phyloP scores from a whole-genome alignment of 2,113 vertebrate species.

The Ochotona princeps region DNA sequence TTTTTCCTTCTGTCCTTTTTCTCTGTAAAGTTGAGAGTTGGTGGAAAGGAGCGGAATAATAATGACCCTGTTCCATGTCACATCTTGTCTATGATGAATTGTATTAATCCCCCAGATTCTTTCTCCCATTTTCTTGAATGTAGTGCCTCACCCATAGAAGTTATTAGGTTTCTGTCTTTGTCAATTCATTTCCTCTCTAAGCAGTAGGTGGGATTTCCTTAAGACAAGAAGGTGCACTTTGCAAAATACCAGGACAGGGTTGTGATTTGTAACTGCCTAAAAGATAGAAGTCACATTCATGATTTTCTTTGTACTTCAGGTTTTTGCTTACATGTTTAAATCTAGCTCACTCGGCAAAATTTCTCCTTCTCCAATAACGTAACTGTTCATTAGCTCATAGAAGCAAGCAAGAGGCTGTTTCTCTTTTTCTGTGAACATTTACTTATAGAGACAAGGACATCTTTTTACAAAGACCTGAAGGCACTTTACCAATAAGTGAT shows the following conservation, averaged over 20 bases:
- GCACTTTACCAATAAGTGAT: not conserved
- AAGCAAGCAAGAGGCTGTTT: slow-evolving; percentile 6
- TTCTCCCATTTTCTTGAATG: not conserved
- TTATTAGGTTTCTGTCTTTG: not conserved
- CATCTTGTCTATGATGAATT: not conserved
- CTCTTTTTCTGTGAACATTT: not conserved
- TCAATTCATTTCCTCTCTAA: not conserved
- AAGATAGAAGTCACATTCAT: not conserved
- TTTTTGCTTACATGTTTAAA: not conserved
- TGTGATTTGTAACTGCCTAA: not conserved
- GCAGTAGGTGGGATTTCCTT: not conserved
- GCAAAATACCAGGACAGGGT: not conserved
- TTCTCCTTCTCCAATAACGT: not conserved
- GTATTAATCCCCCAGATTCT: not conserved
- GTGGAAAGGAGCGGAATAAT: not conserved
- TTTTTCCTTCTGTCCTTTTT: not conserved
- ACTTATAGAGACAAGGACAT: not conserved
- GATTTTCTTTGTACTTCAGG: not conserved
- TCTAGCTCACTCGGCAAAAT: slow-evolving; percentile 2
- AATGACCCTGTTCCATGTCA: not conserved
- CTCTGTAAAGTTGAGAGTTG: not conserved
- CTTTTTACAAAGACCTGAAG: slow-evolving; percentile 8
- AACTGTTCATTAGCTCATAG: slow-evolving; percentile 33
- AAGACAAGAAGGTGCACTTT: not conserved
- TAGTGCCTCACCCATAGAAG: not conserved